Evolutionary conservation across 2,888 invertebrate genomes (phyloP).

Genomic region (Rhagophthalmus giganteus): DNA sequence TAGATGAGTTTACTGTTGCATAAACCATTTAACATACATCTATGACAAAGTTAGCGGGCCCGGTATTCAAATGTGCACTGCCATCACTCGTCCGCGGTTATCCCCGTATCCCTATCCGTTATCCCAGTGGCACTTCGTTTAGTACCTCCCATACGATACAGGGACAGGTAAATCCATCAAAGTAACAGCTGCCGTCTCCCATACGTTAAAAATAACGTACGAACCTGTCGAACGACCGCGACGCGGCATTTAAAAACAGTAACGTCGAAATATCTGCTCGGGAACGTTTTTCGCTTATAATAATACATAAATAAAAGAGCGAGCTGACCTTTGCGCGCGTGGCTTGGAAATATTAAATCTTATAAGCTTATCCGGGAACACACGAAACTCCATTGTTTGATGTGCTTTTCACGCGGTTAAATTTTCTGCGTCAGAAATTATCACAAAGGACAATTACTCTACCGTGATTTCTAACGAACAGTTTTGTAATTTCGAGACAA

Average conservation of each 20-base stretch:
- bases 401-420: slow-evolving; percentile 46
- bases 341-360: slow-evolving; percentile 18
- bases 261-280: too few species aligned
- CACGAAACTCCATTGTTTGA: slow-evolving; percentile 48
- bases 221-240: slow-evolving; percentile 7
- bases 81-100: slow-evolving; percentile 34
- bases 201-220: slow-evolving; percentile 6
- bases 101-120: slow-evolving; percentile 32
- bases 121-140: slow-evolving; percentile 23
- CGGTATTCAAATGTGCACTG: slow-evolving; percentile 40
- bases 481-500: slow-evolving; percentile 40
- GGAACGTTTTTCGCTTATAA: too few species aligned
- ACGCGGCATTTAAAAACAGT: too few species aligned
- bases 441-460: slow-evolving; percentile 48
- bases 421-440: slow-evolving; percentile 47
- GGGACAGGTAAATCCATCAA: slow-evolving; percentile 34
- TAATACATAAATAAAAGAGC: too few species aligned
- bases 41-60: slow-evolving; percentile 49
- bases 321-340: slow-evolving; percentile 16
- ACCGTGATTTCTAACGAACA: slow-evolving; percentile 47
- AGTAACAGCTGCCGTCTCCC: slow-evolving; percentile 10
- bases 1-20: slow-evolving; percentile 50
- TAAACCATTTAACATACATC: slow-evolving; percentile 56
- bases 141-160: slow-evolving; percentile 23
- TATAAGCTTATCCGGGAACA: slow-evolving; percentile 38